A percentile compares a stretch with the other conserved stretches of the same genome.
Conservation (phyloP, 2,113 vertebrate genomes). For the Laterallus jamaicensis region DNA sequence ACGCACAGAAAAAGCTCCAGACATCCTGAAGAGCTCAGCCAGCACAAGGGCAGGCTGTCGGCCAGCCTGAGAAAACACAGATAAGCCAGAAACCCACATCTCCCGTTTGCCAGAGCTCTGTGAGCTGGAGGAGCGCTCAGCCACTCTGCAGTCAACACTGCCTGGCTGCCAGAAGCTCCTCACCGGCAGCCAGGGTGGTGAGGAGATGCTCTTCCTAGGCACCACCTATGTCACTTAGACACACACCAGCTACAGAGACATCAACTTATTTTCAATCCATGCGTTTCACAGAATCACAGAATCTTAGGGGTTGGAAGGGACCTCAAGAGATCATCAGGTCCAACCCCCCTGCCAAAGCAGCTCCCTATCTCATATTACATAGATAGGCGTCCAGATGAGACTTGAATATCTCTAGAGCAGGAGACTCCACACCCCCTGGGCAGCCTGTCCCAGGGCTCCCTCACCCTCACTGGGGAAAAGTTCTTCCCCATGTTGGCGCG, state of each 20-base stretch:
- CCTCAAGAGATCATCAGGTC: too few species aligned
- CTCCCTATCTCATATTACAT: too few species aligned
- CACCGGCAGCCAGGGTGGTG: background rate
- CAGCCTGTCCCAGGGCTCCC: too few species aligned
- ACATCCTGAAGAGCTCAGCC: constrained; percentile 19
- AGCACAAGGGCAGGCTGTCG: background rate
- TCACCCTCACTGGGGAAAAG: too few species aligned
- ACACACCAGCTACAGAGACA: background rate
- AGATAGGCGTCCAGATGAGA: too few species aligned
- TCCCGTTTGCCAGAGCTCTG: background rate
- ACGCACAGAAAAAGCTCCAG: background rate
- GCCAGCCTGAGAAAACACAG: constrained; percentile 36
- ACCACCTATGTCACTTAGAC: background rate
- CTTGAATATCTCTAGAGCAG: too few species aligned
- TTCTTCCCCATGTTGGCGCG: too few species aligned
- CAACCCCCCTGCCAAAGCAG: too few species aligned
- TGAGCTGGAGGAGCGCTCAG: background rate
- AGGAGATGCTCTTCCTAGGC: background rate
- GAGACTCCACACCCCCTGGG: too few species aligned
- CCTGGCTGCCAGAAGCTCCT: background rate
- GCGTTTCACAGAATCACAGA: background rate
- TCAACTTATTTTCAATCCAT: background rate
- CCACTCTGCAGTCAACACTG: background rate
- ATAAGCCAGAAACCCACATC: constrained; percentile 1
- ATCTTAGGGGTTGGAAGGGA: too few species aligned